A percentile compares a stretch with the other conserved stretches of the same genome.
Evolutionary conservation across 2,888 invertebrate species (phyloP).

Genomic region (Orthonevra nobilis): DNA sequence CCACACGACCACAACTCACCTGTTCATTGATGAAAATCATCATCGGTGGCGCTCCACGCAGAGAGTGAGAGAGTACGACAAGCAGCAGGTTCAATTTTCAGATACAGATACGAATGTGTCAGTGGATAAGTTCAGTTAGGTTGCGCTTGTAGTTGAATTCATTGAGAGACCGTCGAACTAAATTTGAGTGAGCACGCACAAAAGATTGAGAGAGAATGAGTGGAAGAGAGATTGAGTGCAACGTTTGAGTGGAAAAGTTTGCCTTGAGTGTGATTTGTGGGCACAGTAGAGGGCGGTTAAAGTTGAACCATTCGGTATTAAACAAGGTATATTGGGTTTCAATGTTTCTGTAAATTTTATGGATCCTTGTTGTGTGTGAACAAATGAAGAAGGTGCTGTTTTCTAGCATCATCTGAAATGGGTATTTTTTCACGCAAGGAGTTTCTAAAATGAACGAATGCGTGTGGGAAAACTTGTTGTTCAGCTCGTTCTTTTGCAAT

Average conservation of each 20-base stretch:
- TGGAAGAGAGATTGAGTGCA: background rate
- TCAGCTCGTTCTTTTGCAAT: no score
- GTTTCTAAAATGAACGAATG: no score
- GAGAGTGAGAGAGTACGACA: constrained; percentile 29
- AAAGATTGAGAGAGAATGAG: constrained; percentile 12
- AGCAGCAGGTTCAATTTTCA: background rate
- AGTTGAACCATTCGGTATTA: background rate
- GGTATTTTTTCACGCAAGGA: no score
- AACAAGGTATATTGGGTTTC: background rate
- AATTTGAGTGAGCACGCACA: background rate
- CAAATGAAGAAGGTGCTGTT: no score
- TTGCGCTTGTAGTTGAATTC: constrained; percentile 17
- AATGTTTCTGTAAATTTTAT: no score
- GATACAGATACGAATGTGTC: background rate
- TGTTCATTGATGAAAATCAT: constrained; percentile 68
- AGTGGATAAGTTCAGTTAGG: background rate
- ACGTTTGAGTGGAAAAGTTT: background rate
- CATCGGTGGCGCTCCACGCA: constrained; percentile 55
- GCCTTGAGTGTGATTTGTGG: background rate
- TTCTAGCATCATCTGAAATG: no score
- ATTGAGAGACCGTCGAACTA: constrained; percentile 34
- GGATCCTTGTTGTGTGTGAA: no score
- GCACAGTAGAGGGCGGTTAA: background rate
- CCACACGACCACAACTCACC: constrained; percentile 37
- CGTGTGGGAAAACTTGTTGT: no score